Base-by-base conservation (phyloP, 2,888 invertebrate species). In the Perdita meconis region DNA sequence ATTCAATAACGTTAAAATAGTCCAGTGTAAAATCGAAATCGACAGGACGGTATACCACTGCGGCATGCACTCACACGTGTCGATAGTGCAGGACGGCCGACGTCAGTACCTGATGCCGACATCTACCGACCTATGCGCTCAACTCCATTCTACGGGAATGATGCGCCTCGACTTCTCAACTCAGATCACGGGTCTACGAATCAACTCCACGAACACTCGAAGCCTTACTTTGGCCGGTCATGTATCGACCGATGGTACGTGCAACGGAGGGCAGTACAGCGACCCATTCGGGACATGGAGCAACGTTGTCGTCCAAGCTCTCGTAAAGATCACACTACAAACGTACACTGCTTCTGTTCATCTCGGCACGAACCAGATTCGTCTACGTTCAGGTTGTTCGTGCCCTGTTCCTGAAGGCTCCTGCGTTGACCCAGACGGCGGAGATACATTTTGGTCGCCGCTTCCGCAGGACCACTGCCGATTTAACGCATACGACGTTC, bases 1-100 rank as follows among this genome's bases (percentile, higher is more conserved):
- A n/a, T 42, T 24, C 36, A 42, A 38, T 8, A 2, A 59, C 38
- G 26, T 24, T 1, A 13, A 8, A 3, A 13, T 40, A 2, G 13
- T 40, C 3, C 57, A 59, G 24, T 59, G 57, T 26, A 42, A 44
- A 42, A 16, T 60, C 3, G 19, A 60, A 30, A 30, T 60, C 13
- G 44, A 60, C 26, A 10, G 59, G 12, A 44, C 59, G 1, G 44
- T 60, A 0, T 60, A 42, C n/a, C 19, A 60, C n/a, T 60, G 59
- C 8, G 59, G 30, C 13, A 60, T 44, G 59, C 13, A 38, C 12
- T 56, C 44, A 2, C 44, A 44, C 6, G 22, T 5, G 0, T 44
- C 42, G n/a, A 26, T 44, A 1, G 44, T 60, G n/a, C 59, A 60
- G 1, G 44, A 60, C 12, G 19, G 59, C 1, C 24, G 42, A 2